Evolutionary conservation across 2,113 vertebrate species (phyloP), one percentile per base, ranked within the genome.

Genomic region (Tragelaphus scriptus): DNA sequence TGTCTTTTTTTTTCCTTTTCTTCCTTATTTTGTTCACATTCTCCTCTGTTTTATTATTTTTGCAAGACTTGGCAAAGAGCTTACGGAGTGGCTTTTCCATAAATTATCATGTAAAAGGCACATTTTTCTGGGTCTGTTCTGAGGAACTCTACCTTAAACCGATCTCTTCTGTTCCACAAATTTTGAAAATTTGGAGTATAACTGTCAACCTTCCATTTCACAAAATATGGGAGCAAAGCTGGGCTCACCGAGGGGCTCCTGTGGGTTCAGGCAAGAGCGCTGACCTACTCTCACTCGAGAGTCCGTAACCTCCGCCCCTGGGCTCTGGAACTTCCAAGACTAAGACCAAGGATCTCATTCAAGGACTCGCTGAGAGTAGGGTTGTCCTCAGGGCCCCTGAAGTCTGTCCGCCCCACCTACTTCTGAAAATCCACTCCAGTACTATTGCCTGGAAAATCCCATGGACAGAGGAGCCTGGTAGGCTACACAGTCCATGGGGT

Each of bases 41-140:
- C 79, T 65, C 79, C 44, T 80, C 87, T 68, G 47, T 71, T 53
- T 88, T 77, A 28, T 88, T 96, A 30, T 91, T 96, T 96, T 94
- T 93, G 44, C 85, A 92, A 96, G 58, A 4, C 86, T 85, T 75
- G 63, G 79, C 89, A 30, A 88, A 68, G 71, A 51, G 90, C 51
- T 90, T 56, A 36, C 44, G 6, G 25, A 8, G 53, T 88, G n/a
- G 80, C 47, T 81, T 93, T 94, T 90, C 71, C 75, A 28, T 80
- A 25, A 36, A 63, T 91, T 58, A 68, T 91, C 55, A 55, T 19
- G 56, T 17, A 53, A 14, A 84, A 71, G 61, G 56, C 47, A 28
- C 56, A 23, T 68, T 94, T 91, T 91, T 82, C 92, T 79, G 79
- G 55, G 19, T 93, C 65, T 40, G 21, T 75, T 80, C 55, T 92